Percentiles rank a stretch among this genome's conserved stretches.
These are phyloP conservation scores for Drosophila burlai DNA, from an alignment of 1,140 invertebrate species.

Conservation along the genomic window DNA sequence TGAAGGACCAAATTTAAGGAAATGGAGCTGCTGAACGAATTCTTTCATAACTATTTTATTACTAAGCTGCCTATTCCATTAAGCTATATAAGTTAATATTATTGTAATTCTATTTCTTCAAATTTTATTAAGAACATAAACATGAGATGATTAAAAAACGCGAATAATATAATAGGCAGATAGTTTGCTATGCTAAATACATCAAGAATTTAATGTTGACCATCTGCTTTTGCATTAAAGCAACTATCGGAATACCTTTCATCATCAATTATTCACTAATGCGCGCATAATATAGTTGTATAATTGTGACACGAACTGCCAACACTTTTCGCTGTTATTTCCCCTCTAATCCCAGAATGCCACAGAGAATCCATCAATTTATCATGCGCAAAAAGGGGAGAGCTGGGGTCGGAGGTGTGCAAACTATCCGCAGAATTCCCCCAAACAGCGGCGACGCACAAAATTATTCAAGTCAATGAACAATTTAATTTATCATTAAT, in stretches of 20 bases:
- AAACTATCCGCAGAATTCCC: conserved; percentile 63
- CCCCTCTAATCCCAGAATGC: conserved; percentile 26
- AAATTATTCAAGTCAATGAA: conserved; percentile 84
- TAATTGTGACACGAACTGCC: conserved; percentile 56
- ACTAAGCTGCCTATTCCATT: neutral
- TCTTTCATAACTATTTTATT: conserved; percentile 10
- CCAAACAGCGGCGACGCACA: conserved; percentile 71
- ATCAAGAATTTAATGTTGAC: neutral
- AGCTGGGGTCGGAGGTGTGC: neutral
- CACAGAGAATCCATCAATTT: conserved; percentile 68
- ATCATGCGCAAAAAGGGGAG: conserved; percentile 49
- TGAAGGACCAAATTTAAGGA: conserved; percentile 4
- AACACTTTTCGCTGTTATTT: conserved; percentile 35
- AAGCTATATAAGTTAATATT: too few relatives aligned
- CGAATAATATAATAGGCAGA: neutral
- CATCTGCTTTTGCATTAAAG: neutral
- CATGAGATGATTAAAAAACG: neutral
- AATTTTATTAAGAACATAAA: neutral
- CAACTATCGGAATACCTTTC: conserved; percentile 2
- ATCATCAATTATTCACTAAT: conserved; percentile 75
- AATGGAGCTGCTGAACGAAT: neutral
- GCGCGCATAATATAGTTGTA: conserved; percentile 73
- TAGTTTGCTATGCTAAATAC: neutral
- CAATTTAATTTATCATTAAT: conserved; percentile 84
- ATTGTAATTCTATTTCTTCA: too few relatives aligned